Percentiles rank a stretch among this genome's conserved stretches.
phyloP scores from a whole-genome alignment of 2,113 vertebrate species.

The Carassius auratus region DNA sequence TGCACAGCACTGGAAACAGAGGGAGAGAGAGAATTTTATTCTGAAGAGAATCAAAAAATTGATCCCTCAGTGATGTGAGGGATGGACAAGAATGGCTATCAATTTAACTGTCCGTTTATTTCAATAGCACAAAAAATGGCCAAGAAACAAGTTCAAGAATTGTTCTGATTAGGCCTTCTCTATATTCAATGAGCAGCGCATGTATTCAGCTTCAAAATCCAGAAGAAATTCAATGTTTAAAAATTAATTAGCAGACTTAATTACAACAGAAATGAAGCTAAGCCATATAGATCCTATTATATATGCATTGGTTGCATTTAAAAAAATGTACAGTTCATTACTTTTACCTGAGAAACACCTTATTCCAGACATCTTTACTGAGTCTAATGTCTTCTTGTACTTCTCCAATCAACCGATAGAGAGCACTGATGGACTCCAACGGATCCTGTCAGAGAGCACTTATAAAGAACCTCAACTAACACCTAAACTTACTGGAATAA shows the following conservation, averaged over 20 bases:
- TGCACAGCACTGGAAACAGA: constrained; percentile 80
- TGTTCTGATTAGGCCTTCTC: neutral
- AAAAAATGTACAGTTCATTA: neutral
- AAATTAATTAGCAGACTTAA: neutral
- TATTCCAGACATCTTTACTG: constrained; percentile 85
- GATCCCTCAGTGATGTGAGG: too few relatives aligned
- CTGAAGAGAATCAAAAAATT: neutral
- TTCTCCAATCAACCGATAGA: constrained; percentile 82
- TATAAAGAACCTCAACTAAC: neutral
- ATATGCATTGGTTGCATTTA: neutral
- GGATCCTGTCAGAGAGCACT: constrained; percentile 73
- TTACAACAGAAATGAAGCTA: neutral
- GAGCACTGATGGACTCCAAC: constrained; percentile 81
- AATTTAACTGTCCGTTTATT: too few relatives aligned
- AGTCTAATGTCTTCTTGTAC: constrained; percentile 83
- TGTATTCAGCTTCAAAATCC: neutral
- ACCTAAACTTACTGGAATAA: neutral
- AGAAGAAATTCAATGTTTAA: neutral
- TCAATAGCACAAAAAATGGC: too few relatives aligned
- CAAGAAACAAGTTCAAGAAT: neutral
- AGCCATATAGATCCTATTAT: neutral
- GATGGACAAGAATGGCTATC: too few relatives aligned
- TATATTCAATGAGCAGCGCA: neutral
- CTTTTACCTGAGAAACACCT: constrained; percentile 77
- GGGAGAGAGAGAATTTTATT: neutral